Conservation (phyloP, 2,888 invertebrate genomes). For the Brachylomia viminalis region DNA sequence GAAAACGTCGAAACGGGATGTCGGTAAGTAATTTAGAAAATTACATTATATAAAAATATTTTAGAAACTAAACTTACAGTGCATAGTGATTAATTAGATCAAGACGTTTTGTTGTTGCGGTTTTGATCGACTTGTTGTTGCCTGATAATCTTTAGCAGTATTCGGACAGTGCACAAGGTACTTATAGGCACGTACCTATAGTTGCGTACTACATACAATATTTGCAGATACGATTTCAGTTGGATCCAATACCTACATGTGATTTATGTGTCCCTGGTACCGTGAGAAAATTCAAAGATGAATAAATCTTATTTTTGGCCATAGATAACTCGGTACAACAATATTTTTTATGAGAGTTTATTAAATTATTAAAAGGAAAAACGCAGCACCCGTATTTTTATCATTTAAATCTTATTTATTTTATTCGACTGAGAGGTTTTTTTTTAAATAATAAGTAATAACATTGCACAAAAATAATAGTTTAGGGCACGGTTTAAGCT, state of each 20-base stretch:
- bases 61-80: neutral
- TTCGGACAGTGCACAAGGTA: neutral
- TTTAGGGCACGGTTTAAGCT: neutral
- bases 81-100: conserved; percentile 1
- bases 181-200: too few species aligned
- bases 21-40: conserved; percentile 82
- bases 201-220: neutral
- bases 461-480: neutral
- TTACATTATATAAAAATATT: neutral
- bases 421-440: neutral
- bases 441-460: neutral
- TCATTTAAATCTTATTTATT: neutral
- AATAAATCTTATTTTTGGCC: conserved; percentile 16
- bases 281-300: conserved; percentile 25
- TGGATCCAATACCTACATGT: conserved; percentile 9
- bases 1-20: conserved; percentile 96
- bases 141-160: too few species aligned
- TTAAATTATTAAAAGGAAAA: neutral
- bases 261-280: conserved; percentile 39
- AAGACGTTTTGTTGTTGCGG: too few species aligned
- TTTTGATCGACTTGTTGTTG: neutral
- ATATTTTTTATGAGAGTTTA: too few species aligned
- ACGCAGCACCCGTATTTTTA: neutral
- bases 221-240: conserved; percentile 3
- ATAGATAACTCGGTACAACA: too few species aligned